Percentiles rank a stretch among this genome's conserved stretches.
Evolutionary conservation across 2,888 invertebrate genomes (phyloP).

Genomic region (Peribatodes rhomboidaria): DNA sequence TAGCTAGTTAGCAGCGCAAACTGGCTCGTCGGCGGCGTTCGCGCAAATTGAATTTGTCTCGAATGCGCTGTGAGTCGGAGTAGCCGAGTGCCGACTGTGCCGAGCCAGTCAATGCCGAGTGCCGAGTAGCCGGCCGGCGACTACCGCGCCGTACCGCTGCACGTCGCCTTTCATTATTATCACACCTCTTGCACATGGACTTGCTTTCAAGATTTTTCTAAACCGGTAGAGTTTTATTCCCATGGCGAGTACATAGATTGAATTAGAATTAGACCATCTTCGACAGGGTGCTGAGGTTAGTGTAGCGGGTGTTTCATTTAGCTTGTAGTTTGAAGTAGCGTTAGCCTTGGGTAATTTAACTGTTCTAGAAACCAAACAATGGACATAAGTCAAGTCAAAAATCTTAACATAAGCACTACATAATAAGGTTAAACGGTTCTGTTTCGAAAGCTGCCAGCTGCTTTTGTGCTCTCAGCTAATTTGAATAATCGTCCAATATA

Average conservation of each 20-base stretch:
- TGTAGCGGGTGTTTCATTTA: too few species aligned
- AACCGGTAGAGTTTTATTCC: too few species aligned
- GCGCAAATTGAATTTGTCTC: constrained; percentile 83
- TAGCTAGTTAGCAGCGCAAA: constrained; percentile 84
- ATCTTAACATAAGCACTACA: background rate
- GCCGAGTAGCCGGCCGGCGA: constrained; percentile 44
- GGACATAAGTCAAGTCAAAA: background rate
- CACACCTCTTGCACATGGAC: constrained; percentile 3
- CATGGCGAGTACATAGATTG: too few species aligned
- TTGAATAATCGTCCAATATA: constrained; percentile 41
- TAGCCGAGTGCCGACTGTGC: constrained; percentile 38
- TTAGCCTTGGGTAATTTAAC: too few species aligned
- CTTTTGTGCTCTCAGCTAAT: constrained; percentile 32
- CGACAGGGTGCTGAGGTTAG: too few species aligned
- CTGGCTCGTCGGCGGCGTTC: constrained; percentile 79
- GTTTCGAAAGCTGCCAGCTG: constrained; percentile 18
- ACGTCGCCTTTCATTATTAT: constrained; percentile 36
- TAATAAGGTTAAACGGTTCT: background rate
- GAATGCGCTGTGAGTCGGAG: constrained; percentile 65
- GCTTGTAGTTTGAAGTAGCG: too few species aligned
- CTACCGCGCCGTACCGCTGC: constrained; percentile 44
- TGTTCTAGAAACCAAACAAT: too few species aligned
- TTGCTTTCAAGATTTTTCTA: background rate
- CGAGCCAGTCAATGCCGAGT: constrained; percentile 31
- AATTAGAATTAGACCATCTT: too few species aligned